Conservation (phyloP, 2,797 vertebrate species). For the Oreortyx pictus region DNA sequence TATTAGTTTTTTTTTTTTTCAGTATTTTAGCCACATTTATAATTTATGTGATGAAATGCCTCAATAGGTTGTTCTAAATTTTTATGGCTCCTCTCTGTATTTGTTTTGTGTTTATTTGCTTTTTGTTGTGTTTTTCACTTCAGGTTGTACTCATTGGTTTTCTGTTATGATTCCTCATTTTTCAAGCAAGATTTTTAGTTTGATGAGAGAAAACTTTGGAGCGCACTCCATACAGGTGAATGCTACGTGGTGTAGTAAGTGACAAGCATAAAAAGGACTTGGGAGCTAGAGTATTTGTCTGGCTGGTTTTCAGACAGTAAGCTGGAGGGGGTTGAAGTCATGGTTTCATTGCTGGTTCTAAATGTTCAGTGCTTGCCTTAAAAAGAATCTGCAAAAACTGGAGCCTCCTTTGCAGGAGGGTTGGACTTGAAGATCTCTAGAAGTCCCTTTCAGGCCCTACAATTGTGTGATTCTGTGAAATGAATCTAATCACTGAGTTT, state of each 20-base stretch:
- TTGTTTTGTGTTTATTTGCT: not conserved
- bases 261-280: not conserved
- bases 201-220: not conserved
- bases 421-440: too few relatives aligned
- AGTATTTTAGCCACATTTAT: not conserved
- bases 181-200: not conserved
- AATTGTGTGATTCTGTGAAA: not conserved
- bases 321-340: not conserved
- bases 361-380: not conserved
- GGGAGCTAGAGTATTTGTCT: too few relatives aligned
- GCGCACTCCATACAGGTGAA: not conserved
- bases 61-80: not conserved
- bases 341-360: not conserved
- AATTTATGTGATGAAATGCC: too few relatives aligned
- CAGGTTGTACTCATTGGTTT: not conserved
- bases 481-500: not conserved
- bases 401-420: too few relatives aligned
- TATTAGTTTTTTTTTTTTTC: not conserved
- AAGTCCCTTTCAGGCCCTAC: too few relatives aligned
- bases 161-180: not conserved
- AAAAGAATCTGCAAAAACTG: not conserved
- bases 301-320: not conserved
- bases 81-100: not conserved
- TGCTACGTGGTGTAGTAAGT: not conserved
- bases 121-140: not conserved